Conservation (phyloP, 2,797 vertebrate species). For the Coreius guichenoti region DNA sequence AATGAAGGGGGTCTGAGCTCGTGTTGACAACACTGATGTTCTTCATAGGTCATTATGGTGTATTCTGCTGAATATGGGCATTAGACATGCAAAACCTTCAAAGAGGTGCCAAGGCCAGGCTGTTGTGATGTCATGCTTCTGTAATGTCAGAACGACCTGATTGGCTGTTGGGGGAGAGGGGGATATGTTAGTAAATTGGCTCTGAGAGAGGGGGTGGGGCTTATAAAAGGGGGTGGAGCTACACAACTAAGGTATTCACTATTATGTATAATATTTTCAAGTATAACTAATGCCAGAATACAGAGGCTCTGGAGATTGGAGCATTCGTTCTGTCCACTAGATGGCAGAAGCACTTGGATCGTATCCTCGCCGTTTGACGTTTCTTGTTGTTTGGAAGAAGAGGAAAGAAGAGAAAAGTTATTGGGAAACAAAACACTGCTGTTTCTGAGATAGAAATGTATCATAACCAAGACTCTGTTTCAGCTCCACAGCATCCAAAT, state of each 20-base stretch:
- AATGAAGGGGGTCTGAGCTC: slow-evolving; percentile 53
- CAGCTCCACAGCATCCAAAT: slow-evolving; percentile 1
- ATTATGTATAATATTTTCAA: slow-evolving; percentile 75
- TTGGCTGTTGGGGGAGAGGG: slow-evolving; percentile 33
- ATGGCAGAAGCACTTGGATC: slow-evolving; percentile 93
- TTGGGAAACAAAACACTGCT: slow-evolving; percentile 53
- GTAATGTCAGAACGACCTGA: slow-evolving; percentile 69
- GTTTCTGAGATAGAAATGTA: background rate
- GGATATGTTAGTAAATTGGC: slow-evolving; percentile 78
- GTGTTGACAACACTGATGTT: slow-evolving; percentile 2
- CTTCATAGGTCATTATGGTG: slow-evolving; percentile 49
- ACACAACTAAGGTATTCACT: slow-evolving; percentile 81
- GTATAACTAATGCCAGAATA: slow-evolving; percentile 78
- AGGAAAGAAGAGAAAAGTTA: slow-evolving; percentile 76
- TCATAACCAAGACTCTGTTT: slow-evolving; percentile 2
- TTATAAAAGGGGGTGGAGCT: slow-evolving; percentile 59
- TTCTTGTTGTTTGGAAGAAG: slow-evolving; percentile 83
- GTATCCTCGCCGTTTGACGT: slow-evolving; percentile 97
- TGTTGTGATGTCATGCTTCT: slow-evolving; percentile 86
- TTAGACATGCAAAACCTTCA: slow-evolving; percentile 92
- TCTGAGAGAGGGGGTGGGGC: slow-evolving; percentile 67
- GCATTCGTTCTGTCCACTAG: slow-evolving; percentile 78
- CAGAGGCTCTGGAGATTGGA: slow-evolving; percentile 77
- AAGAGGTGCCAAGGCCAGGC: slow-evolving; percentile 84
- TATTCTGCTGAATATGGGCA: slow-evolving; percentile 72